Evolutionary conservation across 2,113 vertebrate genomes (phyloP), one percentile per base, ranked within the genome.

Genomic region (Etia nguti): DNA sequence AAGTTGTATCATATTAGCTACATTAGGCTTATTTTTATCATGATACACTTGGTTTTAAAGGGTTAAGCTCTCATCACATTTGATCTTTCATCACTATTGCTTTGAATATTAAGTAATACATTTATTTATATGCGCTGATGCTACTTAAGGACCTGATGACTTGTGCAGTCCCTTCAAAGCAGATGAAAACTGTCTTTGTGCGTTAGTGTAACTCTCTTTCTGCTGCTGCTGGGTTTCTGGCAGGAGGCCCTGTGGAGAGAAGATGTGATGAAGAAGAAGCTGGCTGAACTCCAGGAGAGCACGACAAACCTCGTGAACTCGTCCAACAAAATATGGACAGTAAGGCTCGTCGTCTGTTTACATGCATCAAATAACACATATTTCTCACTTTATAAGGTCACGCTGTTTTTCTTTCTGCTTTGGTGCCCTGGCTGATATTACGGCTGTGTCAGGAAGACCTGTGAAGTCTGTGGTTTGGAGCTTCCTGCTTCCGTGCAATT

Each of bases 241-340:
- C 88, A 97, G 96, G 96, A 97, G 86, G 96, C 96, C 20, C 86
- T 97, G 88, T 95, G 94, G 90, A 94, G 96, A 88, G 96, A 97
- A 86, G 94, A 94, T 38, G 80, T 80, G 2, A 26, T 96, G 86
- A 96, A 95, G 88, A 93, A 95, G 85, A 97, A 97, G 92, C 87
- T 97, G 26, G 83, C 84, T 2, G 24, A 86, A 29, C 93, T 97
- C 13, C 95, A 96, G 90, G 91, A 94, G 77, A 93, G 87, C 29
- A 88, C 92, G 1, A 70, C 93, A 34, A 93, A 92, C 80, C 90
- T 97, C 6, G 11, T 94, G 11, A 91, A 85, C 88, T 94, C 95
- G 50, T 94, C 96, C 3, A 90, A 91, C 55, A 88, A 83, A 20
- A 86, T 96, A 46, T 96, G 96, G 96, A 96, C 90, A 8, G 96